A percentile compares a stretch with the other conserved stretches of the same genome.
phyloP scores from a whole-genome alignment of 2,888 invertebrate species.

The Lasioglossum villosulum region DNA sequence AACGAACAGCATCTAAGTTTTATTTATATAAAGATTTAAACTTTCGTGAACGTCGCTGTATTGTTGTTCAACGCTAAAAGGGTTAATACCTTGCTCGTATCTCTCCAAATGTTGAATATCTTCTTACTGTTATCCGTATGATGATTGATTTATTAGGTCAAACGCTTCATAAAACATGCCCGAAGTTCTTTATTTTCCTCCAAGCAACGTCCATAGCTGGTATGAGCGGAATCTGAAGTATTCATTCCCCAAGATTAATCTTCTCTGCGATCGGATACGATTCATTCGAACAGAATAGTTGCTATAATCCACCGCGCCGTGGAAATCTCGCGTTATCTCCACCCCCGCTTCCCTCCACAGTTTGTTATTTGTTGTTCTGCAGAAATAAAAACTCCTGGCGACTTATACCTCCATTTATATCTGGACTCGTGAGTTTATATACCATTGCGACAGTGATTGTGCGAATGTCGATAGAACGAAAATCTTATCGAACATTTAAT shows the following conservation, averaged over 20 bases:
- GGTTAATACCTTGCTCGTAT: background rate
- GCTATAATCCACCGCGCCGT: background rate
- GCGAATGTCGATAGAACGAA: background rate
- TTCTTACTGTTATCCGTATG: background rate
- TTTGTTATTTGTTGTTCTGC: background rate
- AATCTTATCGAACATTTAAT: background rate
- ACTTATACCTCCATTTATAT: background rate
- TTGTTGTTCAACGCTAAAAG: background rate
- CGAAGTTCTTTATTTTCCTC: background rate
- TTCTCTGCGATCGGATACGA: background rate
- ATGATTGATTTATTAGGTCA: conserved; percentile 8
- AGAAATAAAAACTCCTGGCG: background rate
- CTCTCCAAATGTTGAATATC: background rate
- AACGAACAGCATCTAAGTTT: too few relatives aligned
- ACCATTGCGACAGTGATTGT: background rate
- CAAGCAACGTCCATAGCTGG: background rate
- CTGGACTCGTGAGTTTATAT: background rate
- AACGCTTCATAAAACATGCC: background rate
- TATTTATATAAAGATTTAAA: background rate
- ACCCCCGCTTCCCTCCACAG: background rate
- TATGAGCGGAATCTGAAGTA: conserved; percentile 8
- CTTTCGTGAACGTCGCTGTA: background rate
- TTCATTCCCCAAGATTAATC: conserved; percentile 24
- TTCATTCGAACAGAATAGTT: conserved; percentile 9
- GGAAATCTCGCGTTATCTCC: conserved; percentile 8